These are phyloP conservation scores for Siphamia tubifer DNA, from an alignment of 2,113 vertebrate species.

Conservation along the genomic window DNA sequence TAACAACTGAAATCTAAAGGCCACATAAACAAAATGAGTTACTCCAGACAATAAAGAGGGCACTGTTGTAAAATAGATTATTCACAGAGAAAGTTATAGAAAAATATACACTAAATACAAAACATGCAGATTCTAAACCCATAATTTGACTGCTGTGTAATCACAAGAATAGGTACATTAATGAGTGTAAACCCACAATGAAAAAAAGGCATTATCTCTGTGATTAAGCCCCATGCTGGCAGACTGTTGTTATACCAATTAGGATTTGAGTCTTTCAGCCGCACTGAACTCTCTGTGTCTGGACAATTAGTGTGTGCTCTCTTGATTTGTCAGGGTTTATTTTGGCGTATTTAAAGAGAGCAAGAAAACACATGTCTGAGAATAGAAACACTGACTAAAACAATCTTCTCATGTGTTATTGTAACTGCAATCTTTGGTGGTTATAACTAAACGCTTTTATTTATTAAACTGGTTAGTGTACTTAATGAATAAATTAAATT, in stretches of 20 bases:
- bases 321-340: conserved; percentile 11
- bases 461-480: neutral
- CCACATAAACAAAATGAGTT: too few relatives aligned
- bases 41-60: too few relatives aligned
- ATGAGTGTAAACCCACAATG: neutral
- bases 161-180: neutral
- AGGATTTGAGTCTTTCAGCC: conserved; percentile 10
- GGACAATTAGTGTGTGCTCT: conserved; percentile 17
- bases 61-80: too few relatives aligned
- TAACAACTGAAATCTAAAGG: too few relatives aligned
- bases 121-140: too few relatives aligned
- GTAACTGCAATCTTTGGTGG: neutral
- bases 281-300: neutral
- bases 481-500: neutral
- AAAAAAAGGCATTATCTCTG: conserved; percentile 20
- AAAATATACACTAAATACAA: too few relatives aligned
- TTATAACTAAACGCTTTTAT: neutral
- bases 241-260: conserved; percentile 34
- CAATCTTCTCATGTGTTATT: neutral
- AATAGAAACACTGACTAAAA: neutral
- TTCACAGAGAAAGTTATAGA: too few relatives aligned
- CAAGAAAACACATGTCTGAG: neutral
- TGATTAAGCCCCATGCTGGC: conserved; percentile 2
- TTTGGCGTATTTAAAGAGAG: neutral
- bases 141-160: neutral